Evolutionary conservation across 2,888 invertebrate genomes (phyloP).

Genomic region (Tachina fera): DNA sequence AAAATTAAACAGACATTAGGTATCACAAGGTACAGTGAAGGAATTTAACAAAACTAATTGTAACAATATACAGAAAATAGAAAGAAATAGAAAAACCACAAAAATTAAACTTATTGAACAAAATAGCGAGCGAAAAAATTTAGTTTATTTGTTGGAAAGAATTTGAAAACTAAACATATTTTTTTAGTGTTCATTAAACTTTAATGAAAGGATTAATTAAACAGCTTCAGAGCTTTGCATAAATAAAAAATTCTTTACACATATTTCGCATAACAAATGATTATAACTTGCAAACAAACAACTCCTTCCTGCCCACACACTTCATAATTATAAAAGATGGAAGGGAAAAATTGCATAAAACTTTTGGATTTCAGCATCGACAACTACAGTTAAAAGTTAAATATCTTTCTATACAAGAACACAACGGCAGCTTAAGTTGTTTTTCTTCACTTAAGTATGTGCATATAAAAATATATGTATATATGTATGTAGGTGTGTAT

Average conservation of each 20-base stretch:
- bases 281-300: slow-evolving; percentile 50
- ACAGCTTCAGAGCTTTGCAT: slow-evolving; percentile 70
- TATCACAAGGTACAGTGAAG: slow-evolving; percentile 18
- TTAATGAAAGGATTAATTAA: slow-evolving; percentile 77
- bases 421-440: slow-evolving; percentile 2
- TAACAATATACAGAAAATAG: slow-evolving; percentile 69
- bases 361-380: slow-evolving; percentile 41
- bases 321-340: slow-evolving; percentile 23
- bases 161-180: slow-evolving; percentile 27
- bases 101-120: slow-evolving; percentile 66
- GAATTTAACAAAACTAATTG: slow-evolving; percentile 67
- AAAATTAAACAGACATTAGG: slow-evolving; percentile 12
- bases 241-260: slow-evolving; percentile 73
- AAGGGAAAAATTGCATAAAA: slow-evolving; percentile 47
- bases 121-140: slow-evolving; percentile 11
- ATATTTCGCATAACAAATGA: slow-evolving; percentile 74
- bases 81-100: slow-evolving; percentile 74
- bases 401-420: no score
- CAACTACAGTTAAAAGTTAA: not conserved
- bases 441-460: not conserved
- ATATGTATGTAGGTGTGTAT: no score
- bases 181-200: not conserved
- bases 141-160: not conserved
- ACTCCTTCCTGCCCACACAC: slow-evolving; percentile 5
- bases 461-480: no score